A percentile compares a stretch with the other conserved stretches of the same genome.
These are phyloP conservation scores for Connochaetes taurinus DNA, from an alignment of 2,113 vertebrate genomes.

Conservation along the genomic window DNA sequence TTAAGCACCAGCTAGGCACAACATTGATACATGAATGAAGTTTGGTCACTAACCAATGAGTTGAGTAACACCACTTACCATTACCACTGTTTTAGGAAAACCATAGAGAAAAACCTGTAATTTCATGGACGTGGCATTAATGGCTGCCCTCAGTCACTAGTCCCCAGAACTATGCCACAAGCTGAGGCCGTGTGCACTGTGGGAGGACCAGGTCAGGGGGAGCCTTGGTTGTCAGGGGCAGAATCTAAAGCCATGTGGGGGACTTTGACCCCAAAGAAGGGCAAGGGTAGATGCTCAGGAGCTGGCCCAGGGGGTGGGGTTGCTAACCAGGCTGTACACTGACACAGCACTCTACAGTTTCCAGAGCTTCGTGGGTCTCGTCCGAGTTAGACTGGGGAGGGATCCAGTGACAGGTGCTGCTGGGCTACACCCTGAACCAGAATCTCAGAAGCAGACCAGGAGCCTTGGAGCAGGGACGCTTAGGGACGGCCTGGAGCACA, in stretches of 20 bases:
- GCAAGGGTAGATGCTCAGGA: background rate
- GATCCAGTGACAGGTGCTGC: background rate
- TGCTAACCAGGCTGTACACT: background rate
- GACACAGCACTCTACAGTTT: background rate
- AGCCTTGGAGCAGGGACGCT: background rate
- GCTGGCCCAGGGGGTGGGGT: background rate
- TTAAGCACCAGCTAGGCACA: background rate
- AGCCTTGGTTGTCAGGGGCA: background rate
- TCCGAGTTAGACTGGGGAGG: background rate
- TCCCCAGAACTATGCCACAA: background rate
- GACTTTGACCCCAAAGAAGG: background rate
- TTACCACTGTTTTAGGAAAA: background rate
- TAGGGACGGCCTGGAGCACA: accelerated
- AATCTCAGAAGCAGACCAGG: background rate
- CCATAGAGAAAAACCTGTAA: background rate
- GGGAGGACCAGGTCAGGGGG: background rate
- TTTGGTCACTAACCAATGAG: background rate
- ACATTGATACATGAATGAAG: background rate
- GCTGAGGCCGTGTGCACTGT: background rate
- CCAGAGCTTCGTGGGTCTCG: accelerated
- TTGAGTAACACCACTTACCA: background rate
- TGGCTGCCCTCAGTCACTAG: background rate
- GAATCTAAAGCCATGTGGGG: background rate
- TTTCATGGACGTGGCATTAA: background rate
- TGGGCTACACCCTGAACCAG: background rate